Base-by-base conservation (phyloP, 1,140 invertebrate genomes). In the Ruditapes philippinarum region DNA sequence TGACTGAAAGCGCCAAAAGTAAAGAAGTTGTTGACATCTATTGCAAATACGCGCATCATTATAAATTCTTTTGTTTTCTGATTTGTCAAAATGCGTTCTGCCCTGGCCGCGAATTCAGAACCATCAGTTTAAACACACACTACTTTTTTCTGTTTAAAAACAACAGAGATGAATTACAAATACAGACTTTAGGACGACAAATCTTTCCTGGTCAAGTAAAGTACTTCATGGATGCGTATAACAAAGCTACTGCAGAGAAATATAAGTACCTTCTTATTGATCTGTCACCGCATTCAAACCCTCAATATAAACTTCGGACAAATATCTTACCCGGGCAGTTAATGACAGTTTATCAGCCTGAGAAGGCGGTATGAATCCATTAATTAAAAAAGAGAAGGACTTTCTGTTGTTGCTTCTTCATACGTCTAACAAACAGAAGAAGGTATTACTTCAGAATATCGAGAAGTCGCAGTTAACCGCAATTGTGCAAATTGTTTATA, bases 191-290 rank as follows among this genome's bases (percentile, higher is more conserved):
- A 54, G 79, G 79, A 14, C 54, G 60, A 7, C 79, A 65, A 42
- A 82, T 82, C 54, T 82, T 60, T 82, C 79, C 79, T 9, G 42
- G 81, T 31, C 3, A 83, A 36, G 31, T 83, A 45, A 83, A 83
- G 33, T 83, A 70, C 28, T 83, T 83, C 31, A 83, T 83, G 81
- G 81, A 83, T 83, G 81, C 81, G 9, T 83, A 83, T 36, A 68
- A 49, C 19, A 83, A 83, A 49, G 81, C 81, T 22, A 83, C 81
- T 42, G 65, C 81, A 7, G 42, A 83, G n/a, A 83, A 83, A 49
- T 70, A 83, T 25, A 19, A 42, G 1, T 83, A 83, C 33, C 81
- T 83, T 42, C 42, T 83, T 5, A 33, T 83, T 12, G 62, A 70
- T 83, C 40, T 83, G 3, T 83, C 81, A 1, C 62, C 81, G 2